These are phyloP conservation scores for Netelia inedita DNA, from an alignment of 2,888 invertebrate genomes.

Conservation along the genomic window DNA sequence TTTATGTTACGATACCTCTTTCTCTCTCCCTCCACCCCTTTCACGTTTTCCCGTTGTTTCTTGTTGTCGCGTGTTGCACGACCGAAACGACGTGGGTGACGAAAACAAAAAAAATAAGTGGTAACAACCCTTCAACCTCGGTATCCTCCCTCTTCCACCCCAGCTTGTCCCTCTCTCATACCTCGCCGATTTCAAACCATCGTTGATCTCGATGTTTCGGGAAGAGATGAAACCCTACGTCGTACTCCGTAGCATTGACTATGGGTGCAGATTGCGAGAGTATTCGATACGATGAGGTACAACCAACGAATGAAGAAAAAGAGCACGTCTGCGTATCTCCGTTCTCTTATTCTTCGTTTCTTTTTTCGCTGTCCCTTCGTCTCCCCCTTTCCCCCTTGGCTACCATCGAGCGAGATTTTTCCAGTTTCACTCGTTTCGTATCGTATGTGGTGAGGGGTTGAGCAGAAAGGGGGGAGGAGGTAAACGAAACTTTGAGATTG, in stretches of 20 bases:
- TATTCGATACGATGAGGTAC: not conserved
- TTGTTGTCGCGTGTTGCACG: constrained; percentile 61
- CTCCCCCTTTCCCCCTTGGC: too few relatives aligned
- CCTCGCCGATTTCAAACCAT: not conserved
- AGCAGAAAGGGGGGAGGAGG: not conserved
- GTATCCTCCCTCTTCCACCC: not conserved
- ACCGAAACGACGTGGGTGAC: constrained; percentile 51
- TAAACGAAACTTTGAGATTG: constrained; percentile 33
- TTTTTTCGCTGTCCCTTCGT: not conserved
- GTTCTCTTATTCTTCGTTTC: not conserved
- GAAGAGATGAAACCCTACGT: constrained; percentile 10
- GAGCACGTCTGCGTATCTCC: not conserved
- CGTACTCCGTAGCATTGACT: not conserved
- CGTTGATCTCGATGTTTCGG: constrained; percentile 46
- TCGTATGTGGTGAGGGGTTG: too few relatives aligned
- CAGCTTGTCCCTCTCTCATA: not conserved
- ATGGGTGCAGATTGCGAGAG: not conserved
- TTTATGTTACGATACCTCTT: constrained; percentile 1
- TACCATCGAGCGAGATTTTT: constrained; percentile 31
- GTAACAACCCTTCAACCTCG: constrained; percentile 66
- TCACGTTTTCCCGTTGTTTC: constrained; percentile 42
- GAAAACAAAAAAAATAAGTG: constrained; percentile 35
- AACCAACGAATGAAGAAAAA: not conserved
- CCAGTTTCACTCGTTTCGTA: not conserved
- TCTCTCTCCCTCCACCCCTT: not conserved